Conservation (phyloP, 2,888 invertebrate species). For the Panorpa germanica region DNA sequence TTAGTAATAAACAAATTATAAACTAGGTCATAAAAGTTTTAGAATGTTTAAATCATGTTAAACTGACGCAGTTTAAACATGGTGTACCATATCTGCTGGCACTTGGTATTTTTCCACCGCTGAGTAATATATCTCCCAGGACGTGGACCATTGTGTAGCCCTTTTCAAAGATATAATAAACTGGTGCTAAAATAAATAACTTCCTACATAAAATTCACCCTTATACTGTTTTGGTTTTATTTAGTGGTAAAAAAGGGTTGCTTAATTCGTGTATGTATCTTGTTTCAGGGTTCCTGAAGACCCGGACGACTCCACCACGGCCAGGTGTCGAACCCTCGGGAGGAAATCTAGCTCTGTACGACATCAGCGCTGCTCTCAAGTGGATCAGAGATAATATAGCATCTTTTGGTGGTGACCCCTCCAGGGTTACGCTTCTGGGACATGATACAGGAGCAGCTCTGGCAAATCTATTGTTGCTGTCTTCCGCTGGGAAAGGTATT, state of each 20-base stretch:
- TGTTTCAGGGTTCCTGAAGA: conserved; percentile 35
- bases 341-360: conserved; percentile 61
- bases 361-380: conserved; percentile 60
- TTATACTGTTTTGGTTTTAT: conserved; percentile 2
- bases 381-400: conserved; percentile 73
- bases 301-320: conserved; percentile 20
- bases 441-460: conserved; percentile 77
- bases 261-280: conserved; percentile 10
- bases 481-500: conserved; percentile 56
- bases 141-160: too few species aligned
- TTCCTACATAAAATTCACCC: too few species aligned
- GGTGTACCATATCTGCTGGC: too few species aligned
- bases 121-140: too few species aligned
- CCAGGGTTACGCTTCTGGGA: conserved; percentile 62
- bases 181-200: too few species aligned
- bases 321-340: conserved; percentile 25
- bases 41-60: too few species aligned
- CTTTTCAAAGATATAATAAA: too few species aligned
- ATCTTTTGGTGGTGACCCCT: conserved; percentile 77
- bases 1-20: too few species aligned
- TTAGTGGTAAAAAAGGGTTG: background rate
- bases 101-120: too few species aligned
- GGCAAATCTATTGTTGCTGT: conserved; percentile 64
- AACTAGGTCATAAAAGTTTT: too few species aligned
- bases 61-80: too few species aligned